Percentiles rank a stretch among this genome's conserved stretches.
These are phyloP conservation scores for Ptilorrhoa leucosticta DNA, from an alignment of 2,113 vertebrate species.

Conservation along the genomic window DNA sequence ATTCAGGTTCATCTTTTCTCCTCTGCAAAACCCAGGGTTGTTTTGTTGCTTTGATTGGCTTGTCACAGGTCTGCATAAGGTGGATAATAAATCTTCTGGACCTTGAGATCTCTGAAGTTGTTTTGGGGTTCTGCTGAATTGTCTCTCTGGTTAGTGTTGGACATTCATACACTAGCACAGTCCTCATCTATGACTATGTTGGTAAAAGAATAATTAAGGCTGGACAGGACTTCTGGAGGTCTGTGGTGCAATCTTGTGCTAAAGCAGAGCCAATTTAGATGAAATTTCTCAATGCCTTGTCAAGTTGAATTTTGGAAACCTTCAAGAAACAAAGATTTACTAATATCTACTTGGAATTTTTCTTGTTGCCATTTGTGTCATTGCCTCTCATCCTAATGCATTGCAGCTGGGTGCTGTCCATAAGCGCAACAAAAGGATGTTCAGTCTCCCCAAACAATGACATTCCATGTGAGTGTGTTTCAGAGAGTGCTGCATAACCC, in stretches of 20 bases:
- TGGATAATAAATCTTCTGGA: neutral
- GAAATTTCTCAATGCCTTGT: neutral
- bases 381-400: neutral
- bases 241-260: neutral
- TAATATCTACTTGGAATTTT: neutral
- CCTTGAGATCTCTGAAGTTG: neutral
- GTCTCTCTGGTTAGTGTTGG: neutral
- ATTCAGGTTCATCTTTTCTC: neutral
- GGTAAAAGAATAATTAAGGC: neutral
- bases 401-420: neutral
- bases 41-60: neutral
- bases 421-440: neutral
- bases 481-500: neutral
- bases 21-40: neutral
- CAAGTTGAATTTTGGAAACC: neutral
- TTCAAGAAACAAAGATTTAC: neutral
- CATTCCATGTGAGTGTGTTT: neutral
- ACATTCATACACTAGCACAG: neutral
- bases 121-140: neutral
- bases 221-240: neutral
- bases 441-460: neutral
- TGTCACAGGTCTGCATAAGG: neutral
- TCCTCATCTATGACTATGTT: neutral
- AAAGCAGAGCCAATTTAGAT: neutral
- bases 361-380: neutral